Conservation (phyloP, 2,113 vertebrate genomes). For the Pangasianodon hypophthalmus region DNA sequence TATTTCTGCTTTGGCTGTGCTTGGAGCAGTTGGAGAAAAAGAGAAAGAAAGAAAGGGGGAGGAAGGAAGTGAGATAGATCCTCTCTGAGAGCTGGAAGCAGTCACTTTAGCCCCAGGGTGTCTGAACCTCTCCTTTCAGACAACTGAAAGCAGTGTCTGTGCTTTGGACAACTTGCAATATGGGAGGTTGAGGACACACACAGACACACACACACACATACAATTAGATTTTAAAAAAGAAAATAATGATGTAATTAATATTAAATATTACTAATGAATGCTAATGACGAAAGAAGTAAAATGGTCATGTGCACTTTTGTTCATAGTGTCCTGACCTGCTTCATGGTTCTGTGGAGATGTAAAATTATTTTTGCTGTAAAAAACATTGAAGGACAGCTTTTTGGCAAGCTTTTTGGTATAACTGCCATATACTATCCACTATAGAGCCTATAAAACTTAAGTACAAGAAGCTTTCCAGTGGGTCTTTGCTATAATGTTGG, state of each 20-base stretch:
- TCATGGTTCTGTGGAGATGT: neutral
- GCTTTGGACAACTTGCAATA: conserved; percentile 37
- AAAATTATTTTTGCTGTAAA: conserved; percentile 20
- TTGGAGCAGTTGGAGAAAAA: conserved; percentile 10
- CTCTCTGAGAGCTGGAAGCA: conserved; percentile 50
- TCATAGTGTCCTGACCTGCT: conserved; percentile 5
- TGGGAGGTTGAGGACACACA: conserved; percentile 29
- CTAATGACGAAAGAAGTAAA: neutral
- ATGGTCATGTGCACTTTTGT: neutral
- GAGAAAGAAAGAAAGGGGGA: conserved; percentile 26
- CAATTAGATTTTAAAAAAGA: neutral
- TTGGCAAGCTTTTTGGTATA: conserved; percentile 21
- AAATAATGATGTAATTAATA: neutral
- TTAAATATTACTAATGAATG: neutral
- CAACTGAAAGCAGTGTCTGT: conserved; percentile 46
- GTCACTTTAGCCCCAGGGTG: conserved; percentile 48
- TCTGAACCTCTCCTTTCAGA: conserved; percentile 45
- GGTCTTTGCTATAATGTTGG: conserved; percentile 29
- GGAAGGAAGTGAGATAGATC: conserved; percentile 23
- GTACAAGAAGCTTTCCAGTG: conserved; percentile 33
- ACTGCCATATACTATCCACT: conserved; percentile 19
- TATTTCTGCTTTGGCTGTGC: conserved; percentile 49
- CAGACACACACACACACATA: neutral
- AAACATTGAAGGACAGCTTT: conserved; percentile 44
- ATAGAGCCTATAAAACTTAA: conserved; percentile 45